Conservation (phyloP, 2,113 vertebrate genomes). For the Malurus cyaneus region DNA sequence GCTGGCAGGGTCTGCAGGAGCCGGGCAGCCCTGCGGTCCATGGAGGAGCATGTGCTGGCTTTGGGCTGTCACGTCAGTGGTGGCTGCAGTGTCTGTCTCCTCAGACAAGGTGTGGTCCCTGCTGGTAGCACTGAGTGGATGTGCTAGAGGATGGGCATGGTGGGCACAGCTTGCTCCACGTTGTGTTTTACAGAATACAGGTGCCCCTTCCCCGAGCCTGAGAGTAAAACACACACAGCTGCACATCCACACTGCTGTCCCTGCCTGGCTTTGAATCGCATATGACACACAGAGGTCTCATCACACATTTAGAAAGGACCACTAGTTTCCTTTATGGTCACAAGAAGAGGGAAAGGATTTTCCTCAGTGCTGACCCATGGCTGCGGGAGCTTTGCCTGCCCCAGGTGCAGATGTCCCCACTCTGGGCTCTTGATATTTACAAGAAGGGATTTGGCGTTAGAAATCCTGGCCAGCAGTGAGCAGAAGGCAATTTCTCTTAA, state of each 20-base stretch:
- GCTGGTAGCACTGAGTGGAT: too few relatives aligned
- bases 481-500: background rate
- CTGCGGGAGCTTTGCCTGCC: background rate
- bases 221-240: background rate
- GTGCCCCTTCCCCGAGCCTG: rapidly evolving
- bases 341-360: background rate
- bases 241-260: background rate
- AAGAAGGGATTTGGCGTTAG: rapidly evolving
- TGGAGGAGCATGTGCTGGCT: background rate
- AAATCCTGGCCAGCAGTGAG: background rate
- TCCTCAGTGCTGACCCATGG: background rate
- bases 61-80: background rate
- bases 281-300: background rate
- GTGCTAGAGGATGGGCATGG: rapidly evolving
- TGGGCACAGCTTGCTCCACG: background rate
- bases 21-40: rapidly evolving
- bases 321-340: background rate
- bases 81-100: background rate
- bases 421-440: background rate
- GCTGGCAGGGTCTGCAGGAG: background rate
- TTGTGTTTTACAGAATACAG: background rate
- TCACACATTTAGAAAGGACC: background rate
- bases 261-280: background rate
- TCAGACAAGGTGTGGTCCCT: background rate
- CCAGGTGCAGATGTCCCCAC: background rate